These are phyloP conservation scores for Drosophila paulistorum DNA, from an alignment of 1,140 invertebrate genomes.

Conservation along the genomic window DNA sequence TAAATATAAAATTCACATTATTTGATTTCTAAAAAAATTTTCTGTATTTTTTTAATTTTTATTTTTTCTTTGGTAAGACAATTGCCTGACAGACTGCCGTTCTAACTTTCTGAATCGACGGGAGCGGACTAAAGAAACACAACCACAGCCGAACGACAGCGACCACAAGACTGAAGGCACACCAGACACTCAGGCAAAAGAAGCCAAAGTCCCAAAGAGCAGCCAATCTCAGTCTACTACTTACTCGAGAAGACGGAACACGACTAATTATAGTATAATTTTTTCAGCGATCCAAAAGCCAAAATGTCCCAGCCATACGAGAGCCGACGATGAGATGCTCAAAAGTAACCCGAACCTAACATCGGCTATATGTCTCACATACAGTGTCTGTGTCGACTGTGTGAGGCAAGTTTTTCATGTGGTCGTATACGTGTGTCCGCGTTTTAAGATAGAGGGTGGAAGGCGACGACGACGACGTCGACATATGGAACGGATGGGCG, in stretches of 20 bases:
- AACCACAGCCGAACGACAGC: slow-evolving; percentile 54
- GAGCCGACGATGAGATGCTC: slow-evolving; percentile 18
- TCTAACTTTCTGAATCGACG: slow-evolving; percentile 72
- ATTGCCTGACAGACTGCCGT: slow-evolving; percentile 63
- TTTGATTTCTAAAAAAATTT: slow-evolving; percentile 10
- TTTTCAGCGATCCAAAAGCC: slow-evolving; percentile 71
- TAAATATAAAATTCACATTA: background rate
- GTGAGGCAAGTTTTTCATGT: slow-evolving; percentile 23
- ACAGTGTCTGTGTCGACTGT: slow-evolving; percentile 65
- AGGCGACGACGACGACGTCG: background rate
- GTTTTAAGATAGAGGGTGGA: slow-evolving; percentile 18
- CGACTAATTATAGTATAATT: slow-evolving; percentile 83
- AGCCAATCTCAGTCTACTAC: slow-evolving; percentile 61
- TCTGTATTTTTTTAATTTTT: slow-evolving; percentile 1
- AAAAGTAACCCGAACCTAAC: slow-evolving; percentile 16
- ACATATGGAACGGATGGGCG: slow-evolving; percentile 68
- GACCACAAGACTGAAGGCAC: slow-evolving; percentile 41
- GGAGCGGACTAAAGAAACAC: slow-evolving; percentile 73
- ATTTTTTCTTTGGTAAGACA: slow-evolving; percentile 8
- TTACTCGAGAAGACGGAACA: slow-evolving; percentile 82
- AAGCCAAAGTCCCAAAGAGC: slow-evolving; percentile 31
- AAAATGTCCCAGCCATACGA: slow-evolving; percentile 41
- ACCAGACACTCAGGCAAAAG: slow-evolving; percentile 42
- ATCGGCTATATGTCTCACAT: slow-evolving; percentile 45
- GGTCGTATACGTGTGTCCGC: slow-evolving; percentile 21